Evolutionary conservation across 2,888 invertebrate genomes (phyloP), one percentile per base, ranked within the genome.

Genomic region (Lasioglossum calceatum): DNA sequence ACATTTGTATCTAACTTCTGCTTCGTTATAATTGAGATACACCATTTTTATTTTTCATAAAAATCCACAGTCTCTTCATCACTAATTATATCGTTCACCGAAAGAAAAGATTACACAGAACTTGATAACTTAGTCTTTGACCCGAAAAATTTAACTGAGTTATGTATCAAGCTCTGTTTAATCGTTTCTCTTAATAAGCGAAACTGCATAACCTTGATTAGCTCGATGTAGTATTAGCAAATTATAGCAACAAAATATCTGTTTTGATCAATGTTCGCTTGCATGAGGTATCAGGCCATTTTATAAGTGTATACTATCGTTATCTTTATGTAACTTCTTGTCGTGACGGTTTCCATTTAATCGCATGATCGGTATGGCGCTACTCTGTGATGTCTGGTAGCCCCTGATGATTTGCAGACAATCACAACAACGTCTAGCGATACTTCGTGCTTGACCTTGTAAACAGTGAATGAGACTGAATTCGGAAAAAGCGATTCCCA

Each of bases 251-350:
- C 4, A 16, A 16, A 16, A 16, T 23, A 16, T 64, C 7, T 64
- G 16, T 7, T 61, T 27, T 0, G 27, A 61, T 64, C 23, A 16
- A 3, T 8, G 44, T 47, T 50, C n/a, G 61, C 47, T 71, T 71
- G 19, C 47, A n/a, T 23, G 19, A n/a, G 36, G 23, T 27, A 39
- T n/a, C 61, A n/a, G 19, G 0, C 47, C 12, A 32, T 47, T 42
- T 32, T 50, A 54, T 79, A 54, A 47, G 47, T 10, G 50, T 8
- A 10, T 5, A 10, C 2, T 44, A 36, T 23, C 47, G 42, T 54
- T 61, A 67, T 44, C 27, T 42, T 83, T 83, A 83, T 36, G 27
- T 81, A 72, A 74, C 81, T 50, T 42, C 47, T 23, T 16, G 42
- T 42, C 32, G 2, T 77, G 44, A 44, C 36, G 10, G 39, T 42